Percentiles rank a stretch among this genome's conserved stretches.
phyloP scores from a whole-genome alignment of 2,888 invertebrate genomes.

The Laothoe populi region DNA sequence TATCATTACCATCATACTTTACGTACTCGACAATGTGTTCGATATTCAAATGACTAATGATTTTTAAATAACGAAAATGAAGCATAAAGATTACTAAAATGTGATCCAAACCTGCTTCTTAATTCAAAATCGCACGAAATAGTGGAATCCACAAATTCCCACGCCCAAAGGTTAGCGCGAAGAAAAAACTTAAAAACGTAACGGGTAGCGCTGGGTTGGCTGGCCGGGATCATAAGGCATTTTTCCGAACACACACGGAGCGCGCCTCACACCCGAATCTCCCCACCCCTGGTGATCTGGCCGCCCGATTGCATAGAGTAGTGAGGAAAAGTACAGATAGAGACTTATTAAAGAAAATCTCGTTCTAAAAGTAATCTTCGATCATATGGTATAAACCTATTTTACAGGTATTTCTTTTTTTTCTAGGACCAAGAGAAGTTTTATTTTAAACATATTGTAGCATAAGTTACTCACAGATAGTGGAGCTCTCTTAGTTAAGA shows the following conservation, averaged over 20 bases:
- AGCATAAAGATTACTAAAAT: too few relatives aligned
- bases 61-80: too few relatives aligned
- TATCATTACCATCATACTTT: too few relatives aligned
- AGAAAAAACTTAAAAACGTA: slow-evolving; percentile 64
- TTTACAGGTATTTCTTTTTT: too few relatives aligned
- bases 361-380: too few relatives aligned
- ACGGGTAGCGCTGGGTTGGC: slow-evolving; percentile 48
- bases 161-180: slow-evolving; percentile 48
- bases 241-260: slow-evolving; percentile 81
- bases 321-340: slow-evolving; percentile 43
- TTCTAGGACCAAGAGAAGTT: too few relatives aligned
- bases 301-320: slow-evolving; percentile 70
- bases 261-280: slow-evolving; percentile 38
- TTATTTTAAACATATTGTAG: too few relatives aligned
- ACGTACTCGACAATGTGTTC: too few relatives aligned
- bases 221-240: slow-evolving; percentile 79
- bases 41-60: too few relatives aligned
- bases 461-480: too few relatives aligned
- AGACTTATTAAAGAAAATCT: slow-evolving; percentile 39
- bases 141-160: slow-evolving; percentile 7
- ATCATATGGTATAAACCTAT: too few relatives aligned
- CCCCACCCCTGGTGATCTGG: slow-evolving; percentile 65
- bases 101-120: not conserved
- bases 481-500: too few relatives aligned
- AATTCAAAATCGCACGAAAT: not conserved